Percentiles rank a stretch among this genome's conserved stretches.
phyloP scores from a whole-genome alignment of 2,888 invertebrate genomes.

The Fragum fragum region DNA sequence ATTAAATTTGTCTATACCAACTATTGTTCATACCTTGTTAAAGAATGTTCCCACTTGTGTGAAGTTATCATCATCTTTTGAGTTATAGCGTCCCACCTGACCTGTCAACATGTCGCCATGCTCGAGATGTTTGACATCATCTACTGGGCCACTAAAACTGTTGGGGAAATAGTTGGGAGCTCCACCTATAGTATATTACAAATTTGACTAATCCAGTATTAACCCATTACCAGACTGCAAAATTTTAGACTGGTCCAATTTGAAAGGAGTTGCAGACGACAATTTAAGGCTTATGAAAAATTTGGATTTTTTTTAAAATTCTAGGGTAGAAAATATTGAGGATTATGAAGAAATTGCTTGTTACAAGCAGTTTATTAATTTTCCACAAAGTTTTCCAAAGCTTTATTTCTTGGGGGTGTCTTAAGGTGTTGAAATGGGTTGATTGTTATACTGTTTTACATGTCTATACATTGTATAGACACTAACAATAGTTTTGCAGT shows the following conservation, averaged over 20 bases:
- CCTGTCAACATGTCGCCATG: conserved; percentile 89
- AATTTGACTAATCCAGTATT: no score
- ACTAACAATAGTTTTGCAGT: no score
- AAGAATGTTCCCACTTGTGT: conserved; percentile 94
- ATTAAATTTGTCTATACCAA: no score
- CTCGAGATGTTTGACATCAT: conserved; percentile 90
- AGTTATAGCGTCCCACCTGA: conserved; percentile 93
- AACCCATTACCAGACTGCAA: no score
- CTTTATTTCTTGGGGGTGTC: no score
- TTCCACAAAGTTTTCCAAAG: no score
- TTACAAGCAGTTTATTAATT: neutral
- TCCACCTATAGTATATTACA: conserved; percentile 88
- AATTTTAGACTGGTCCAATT: no score
- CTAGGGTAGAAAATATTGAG: neutral
- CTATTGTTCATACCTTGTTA: conserved; percentile 91
- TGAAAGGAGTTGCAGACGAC: no score
- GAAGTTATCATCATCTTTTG: conserved; percentile 96
- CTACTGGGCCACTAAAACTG: conserved; percentile 95
- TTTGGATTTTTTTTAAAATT: conserved; percentile 1
- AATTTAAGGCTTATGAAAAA: no score
- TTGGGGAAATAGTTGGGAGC: conserved; percentile 99
- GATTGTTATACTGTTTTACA: no score
- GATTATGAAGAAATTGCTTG: conserved; percentile 16
- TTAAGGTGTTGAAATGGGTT: no score
- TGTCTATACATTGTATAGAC: no score